Percentiles rank a stretch among this genome's conserved stretches.
Conservation (phyloP, 2,888 invertebrate species). For the Scaeva pyrastri region DNA sequence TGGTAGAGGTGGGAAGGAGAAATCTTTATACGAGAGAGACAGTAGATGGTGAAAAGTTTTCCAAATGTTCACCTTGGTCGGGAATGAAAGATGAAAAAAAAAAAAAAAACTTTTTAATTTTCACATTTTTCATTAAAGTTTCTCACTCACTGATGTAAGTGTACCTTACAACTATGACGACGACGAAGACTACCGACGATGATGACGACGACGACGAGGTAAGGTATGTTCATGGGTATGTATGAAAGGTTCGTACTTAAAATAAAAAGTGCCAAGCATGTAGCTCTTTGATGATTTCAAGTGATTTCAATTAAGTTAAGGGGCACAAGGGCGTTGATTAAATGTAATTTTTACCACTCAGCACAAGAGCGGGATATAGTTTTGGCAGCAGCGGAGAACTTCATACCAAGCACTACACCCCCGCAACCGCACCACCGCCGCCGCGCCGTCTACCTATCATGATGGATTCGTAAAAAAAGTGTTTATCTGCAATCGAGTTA, state of each 20-base stretch:
- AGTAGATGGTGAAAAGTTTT: constrained; percentile 14
- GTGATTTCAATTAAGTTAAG: constrained; percentile 63
- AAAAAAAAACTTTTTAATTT: constrained; percentile 57
- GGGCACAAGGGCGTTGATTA: constrained; percentile 47
- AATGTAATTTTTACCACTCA: constrained; percentile 52
- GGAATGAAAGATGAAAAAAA: not conserved
- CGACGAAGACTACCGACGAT: not conserved
- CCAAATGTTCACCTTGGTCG: constrained; percentile 27
- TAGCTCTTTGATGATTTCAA: constrained; percentile 66
- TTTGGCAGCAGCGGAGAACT: not conserved
- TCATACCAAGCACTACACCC: no score
- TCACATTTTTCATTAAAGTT: constrained; percentile 68
- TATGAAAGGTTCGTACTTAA: not conserved
- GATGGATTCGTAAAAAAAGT: constrained; percentile 14
- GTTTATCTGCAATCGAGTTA: constrained; percentile 27
- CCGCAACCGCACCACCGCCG: no score
- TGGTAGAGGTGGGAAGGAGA: not conserved
- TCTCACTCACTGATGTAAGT: not conserved
- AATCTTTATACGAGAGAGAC: constrained; percentile 7
- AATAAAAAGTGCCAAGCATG: constrained; percentile 39
- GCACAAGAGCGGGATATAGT: not conserved
- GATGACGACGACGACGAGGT: not conserved
- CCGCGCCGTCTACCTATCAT: no score
- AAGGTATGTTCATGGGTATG: not conserved
- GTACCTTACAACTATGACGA: not conserved